Percentiles rank a stretch among this genome's conserved stretches.
Conservation (phyloP, 2,888 invertebrate species). For the Acanthococcus lagerstroemiae region DNA sequence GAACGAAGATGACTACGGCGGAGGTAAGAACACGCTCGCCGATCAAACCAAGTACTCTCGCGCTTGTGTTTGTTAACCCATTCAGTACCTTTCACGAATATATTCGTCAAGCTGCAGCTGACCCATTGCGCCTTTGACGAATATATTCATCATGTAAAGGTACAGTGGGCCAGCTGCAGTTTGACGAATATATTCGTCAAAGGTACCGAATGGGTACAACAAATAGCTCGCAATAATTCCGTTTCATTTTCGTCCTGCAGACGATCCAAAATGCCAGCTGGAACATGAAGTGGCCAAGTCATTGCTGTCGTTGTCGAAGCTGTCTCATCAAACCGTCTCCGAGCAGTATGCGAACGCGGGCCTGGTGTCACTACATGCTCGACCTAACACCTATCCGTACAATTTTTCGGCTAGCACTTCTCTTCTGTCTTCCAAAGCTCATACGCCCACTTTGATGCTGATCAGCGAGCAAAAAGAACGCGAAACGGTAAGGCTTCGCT, state of each 20-base stretch:
- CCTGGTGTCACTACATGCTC: constrained; percentile 47
- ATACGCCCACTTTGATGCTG: constrained; percentile 35
- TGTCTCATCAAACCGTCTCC: constrained; percentile 39
- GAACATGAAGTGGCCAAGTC: constrained; percentile 82
- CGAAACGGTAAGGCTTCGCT: constrained; percentile 34
- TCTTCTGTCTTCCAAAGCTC: constrained; percentile 16
- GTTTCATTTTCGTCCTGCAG: constrained; percentile 39
- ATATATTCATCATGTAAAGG: too few species aligned
- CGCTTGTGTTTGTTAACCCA: too few species aligned
- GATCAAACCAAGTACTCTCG: background rate
- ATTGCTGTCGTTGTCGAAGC: constrained; percentile 60
- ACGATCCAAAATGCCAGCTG: constrained; percentile 44
- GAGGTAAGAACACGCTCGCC: constrained; percentile 42
- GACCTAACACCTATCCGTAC: constrained; percentile 40
- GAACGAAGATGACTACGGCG: constrained; percentile 50
- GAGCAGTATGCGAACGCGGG: constrained; percentile 38
- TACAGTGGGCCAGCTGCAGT: too few species aligned
- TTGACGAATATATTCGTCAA: too few species aligned
- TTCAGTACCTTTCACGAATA: too few species aligned
- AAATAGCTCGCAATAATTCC: constrained; percentile 40
- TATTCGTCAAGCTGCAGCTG: too few species aligned
- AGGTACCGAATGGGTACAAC: too few species aligned
- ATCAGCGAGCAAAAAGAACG: constrained; percentile 37
- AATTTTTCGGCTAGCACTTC: constrained; percentile 14
- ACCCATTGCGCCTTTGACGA: too few species aligned